Percentiles rank a stretch among this genome's conserved stretches.
These are phyloP conservation scores for Smittia aterrima DNA, from an alignment of 2,888 invertebrate genomes.

Conservation along the genomic window DNA sequence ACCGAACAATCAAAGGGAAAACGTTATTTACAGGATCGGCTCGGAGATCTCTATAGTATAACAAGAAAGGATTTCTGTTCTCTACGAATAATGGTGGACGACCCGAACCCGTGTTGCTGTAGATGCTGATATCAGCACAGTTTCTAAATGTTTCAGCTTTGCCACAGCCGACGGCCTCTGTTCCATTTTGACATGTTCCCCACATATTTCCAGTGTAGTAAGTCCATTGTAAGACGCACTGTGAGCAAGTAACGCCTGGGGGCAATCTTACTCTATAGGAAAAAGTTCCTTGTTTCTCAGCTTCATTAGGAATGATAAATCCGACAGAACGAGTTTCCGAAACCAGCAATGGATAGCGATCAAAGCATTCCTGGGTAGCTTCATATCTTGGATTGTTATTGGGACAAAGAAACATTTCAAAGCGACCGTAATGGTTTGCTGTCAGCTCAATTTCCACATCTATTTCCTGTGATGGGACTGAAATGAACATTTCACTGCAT, in stretches of 20 bases:
- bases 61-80: conserved; percentile 67
- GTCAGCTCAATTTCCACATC: conserved; percentile 84
- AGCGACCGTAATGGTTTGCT: conserved; percentile 84
- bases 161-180: conserved; percentile 86
- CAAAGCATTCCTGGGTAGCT: conserved; percentile 80
- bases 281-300: conserved; percentile 65
- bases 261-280: conserved; percentile 77
- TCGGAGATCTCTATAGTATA: conserved; percentile 71
- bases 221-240: conserved; percentile 91
- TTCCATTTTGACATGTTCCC: conserved; percentile 83
- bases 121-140: conserved; percentile 82
- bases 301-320: conserved; percentile 70
- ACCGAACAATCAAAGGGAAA: conserved; percentile 75
- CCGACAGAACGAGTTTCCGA: conserved; percentile 70
- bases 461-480: conserved; percentile 62
- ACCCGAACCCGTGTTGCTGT: conserved; percentile 74
- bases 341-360: conserved; percentile 72
- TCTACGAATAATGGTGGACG: conserved; percentile 68
- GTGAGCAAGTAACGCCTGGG: conserved; percentile 78
- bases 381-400: conserved; percentile 76
- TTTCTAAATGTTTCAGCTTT: conserved; percentile 65
- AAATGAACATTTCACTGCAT: neutral
- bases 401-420: conserved; percentile 81
- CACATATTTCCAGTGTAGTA: conserved; percentile 91
- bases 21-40: conserved; percentile 64